Percentiles rank a stretch among this genome's conserved stretches.
Conservation (phyloP, 2,797 vertebrate species). For the Sebastes umbrosus region DNA sequence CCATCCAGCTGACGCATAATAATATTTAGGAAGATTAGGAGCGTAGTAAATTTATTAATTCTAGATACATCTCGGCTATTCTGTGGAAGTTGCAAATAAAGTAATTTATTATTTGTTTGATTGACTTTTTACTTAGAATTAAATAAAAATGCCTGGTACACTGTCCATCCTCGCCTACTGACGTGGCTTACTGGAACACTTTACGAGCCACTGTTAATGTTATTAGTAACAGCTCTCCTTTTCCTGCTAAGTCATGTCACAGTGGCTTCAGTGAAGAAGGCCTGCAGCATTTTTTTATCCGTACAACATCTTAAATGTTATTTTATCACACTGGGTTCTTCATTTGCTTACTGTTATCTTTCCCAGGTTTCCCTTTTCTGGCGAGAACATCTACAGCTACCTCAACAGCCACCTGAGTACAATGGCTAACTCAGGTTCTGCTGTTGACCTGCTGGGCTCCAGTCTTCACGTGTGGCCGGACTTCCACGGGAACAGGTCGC, state of each 20-base stretch:
- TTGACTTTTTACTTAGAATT: not conserved
- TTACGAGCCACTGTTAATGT: not conserved
- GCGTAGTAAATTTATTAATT: not conserved
- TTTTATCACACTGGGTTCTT: not conserved
- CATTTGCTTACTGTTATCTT: not conserved
- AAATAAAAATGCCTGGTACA: not conserved
- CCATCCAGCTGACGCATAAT: not conserved
- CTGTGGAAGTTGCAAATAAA: not conserved
- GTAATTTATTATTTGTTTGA: not conserved
- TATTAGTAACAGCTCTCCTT: not conserved
- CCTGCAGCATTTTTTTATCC: not conserved
- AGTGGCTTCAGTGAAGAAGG: not conserved
- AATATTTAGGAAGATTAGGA: not conserved
- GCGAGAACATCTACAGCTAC: slow-evolving; percentile 88
- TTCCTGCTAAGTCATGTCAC: not conserved
- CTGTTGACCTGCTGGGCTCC: slow-evolving; percentile 89
- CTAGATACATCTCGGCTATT: not conserved
- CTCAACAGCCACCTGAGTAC: slow-evolving; percentile 90
- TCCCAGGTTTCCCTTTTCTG: slow-evolving; percentile 64
- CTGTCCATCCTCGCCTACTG: not conserved
- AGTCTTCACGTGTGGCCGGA: slow-evolving; percentile 96
- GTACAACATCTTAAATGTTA: not conserved
- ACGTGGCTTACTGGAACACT: not conserved
- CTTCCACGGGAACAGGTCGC: slow-evolving; percentile 97
- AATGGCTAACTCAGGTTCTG: slow-evolving; percentile 79